Percentiles rank a stretch among this genome's conserved stretches.
These are phyloP conservation scores for Campylomormyrus numenius DNA, from an alignment of 2,113 vertebrate species.

Conservation along the genomic window DNA sequence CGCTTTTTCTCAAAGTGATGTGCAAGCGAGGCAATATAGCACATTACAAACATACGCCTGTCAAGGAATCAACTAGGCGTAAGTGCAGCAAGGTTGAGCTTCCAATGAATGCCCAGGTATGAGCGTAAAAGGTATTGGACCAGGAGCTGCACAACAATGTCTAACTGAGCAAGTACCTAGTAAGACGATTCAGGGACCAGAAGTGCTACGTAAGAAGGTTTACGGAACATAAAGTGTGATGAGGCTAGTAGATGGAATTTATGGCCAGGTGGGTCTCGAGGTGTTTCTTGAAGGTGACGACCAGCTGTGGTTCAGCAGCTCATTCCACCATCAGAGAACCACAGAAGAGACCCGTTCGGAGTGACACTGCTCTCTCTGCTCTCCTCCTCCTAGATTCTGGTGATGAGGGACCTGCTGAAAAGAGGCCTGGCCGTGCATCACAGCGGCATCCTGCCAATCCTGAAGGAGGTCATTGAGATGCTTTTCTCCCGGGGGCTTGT, in stretches of 20 bases:
- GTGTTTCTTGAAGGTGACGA: background rate
- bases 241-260: background rate
- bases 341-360: background rate
- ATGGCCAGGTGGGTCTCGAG: background rate
- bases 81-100: background rate
- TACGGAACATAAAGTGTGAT: background rate
- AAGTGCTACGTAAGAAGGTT: background rate
- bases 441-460: conserved; percentile 84
- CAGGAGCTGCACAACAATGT: background rate
- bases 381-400: conserved; percentile 61
- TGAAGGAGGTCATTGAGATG: conserved; percentile 92
- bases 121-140: background rate
- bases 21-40: background rate
- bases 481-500: conserved; percentile 78
- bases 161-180: background rate
- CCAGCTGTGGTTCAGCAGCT: background rate
- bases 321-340: background rate
- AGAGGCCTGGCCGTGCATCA: conserved; percentile 83
- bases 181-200: background rate
- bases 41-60: background rate
- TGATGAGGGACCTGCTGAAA: conserved; percentile 77
- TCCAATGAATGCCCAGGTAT: background rate
- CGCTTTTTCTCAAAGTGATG: background rate
- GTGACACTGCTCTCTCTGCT: background rate
- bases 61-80: background rate